Evolutionary conservation across 2,888 invertebrate genomes (phyloP), one percentile per base, ranked within the genome.

Genomic region (Hemicrepidius hirtus): DNA sequence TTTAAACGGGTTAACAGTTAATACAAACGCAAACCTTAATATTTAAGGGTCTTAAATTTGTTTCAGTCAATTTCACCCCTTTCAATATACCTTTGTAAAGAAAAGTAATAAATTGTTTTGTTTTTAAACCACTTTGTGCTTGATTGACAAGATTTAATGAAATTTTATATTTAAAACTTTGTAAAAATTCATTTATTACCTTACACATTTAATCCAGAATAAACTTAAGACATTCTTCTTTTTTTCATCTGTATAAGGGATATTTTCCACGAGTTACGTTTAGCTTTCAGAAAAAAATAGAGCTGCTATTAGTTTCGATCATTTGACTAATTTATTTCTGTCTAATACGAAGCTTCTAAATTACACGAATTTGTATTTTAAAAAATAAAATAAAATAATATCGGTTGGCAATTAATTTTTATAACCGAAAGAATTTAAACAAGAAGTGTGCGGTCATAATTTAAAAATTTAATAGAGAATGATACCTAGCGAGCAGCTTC

Each of bases 351-450:
- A 46, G 20, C 20, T 18, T 46, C 20, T 46, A 46, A 46, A 46
- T 46, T 46, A 18, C 18, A 18, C 10, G 20, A 44, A 46, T 46
- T 46, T 46, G 2, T 46, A 20, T 20, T 46, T 46, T 6, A 46
- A 46, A 24, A 46, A 40, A 18, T 13, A 40, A 13, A 13, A 40
- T 9, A 9, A 13, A 46, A 16, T 46, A 10, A 10, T 46, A 46
- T 46, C 20, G 46, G 46, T 16, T 46, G 46, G 46, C 46, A 46
- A 46, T 46, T 46, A 46, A 46, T 46, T 46, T 46, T 46, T 46
- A 46, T 46, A 46, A 20, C 46, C 46, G 20, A 46, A 46, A 7
- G 46, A 46, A 46, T 46, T 13, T 18, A 46, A 46, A 46, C 20
- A 13, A 20, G 13, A 9, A 20, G 10, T 7, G 18, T 13, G 40